Evolutionary conservation across 2,888 invertebrate genomes (phyloP).

Genomic region (Mongoloraphidia duomilia): DNA sequence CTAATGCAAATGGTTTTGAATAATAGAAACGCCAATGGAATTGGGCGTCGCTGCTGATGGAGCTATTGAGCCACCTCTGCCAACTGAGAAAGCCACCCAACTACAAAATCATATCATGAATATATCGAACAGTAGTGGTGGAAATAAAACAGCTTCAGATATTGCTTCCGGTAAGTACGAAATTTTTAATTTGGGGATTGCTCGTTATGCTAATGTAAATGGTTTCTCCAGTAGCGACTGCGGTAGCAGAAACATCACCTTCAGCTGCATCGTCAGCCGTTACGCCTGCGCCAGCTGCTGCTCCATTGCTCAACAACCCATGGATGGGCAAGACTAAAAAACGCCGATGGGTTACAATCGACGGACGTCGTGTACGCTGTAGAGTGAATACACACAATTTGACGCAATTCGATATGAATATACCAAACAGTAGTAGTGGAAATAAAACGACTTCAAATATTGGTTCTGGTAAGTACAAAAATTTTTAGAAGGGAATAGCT

Average conservation of each 20-base stretch:
- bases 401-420: too few species aligned
- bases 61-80: constrained; percentile 24
- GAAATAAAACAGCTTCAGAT: constrained; percentile 12
- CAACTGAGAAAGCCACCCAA: constrained; percentile 38
- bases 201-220: constrained; percentile 20
- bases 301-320: constrained; percentile 56
- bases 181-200: constrained; percentile 14
- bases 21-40: constrained; percentile 5
- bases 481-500: too few species aligned
- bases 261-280: constrained; percentile 19
- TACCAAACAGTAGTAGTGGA: too few species aligned
- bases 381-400: too few species aligned
- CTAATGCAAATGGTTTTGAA: too few species aligned
- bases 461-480: too few species aligned
- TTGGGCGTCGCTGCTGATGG: constrained; percentile 48
- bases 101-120: constrained; percentile 65
- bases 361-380: too few species aligned
- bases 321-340: too few species aligned
- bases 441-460: too few species aligned
- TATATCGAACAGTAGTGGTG: constrained; percentile 49
- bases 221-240: constrained; percentile 16
- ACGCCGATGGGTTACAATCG: too few species aligned
- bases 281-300: constrained; percentile 30
- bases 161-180: constrained; percentile 10
- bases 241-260: constrained; percentile 18